These are phyloP conservation scores for Linepithema humile DNA, from an alignment of 1,140 invertebrate species.

Conservation along the genomic window DNA sequence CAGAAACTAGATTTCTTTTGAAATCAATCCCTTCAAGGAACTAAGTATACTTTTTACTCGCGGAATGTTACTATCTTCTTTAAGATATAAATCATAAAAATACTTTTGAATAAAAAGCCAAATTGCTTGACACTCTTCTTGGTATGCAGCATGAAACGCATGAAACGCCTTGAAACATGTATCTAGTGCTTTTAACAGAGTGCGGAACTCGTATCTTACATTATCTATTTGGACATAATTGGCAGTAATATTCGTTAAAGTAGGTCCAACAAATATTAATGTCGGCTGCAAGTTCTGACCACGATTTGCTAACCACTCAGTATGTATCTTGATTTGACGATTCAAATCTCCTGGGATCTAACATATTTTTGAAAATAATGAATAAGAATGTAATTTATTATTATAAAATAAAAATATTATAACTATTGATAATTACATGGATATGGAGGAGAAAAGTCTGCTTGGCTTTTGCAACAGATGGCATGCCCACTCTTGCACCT, in stretches of 20 bases:
- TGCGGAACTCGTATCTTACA: not conserved
- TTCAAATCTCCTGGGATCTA: conserved; percentile 7
- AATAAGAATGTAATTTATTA: not conserved
- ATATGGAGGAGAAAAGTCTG: not conserved
- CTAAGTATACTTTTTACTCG: not conserved
- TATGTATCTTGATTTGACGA: not conserved
- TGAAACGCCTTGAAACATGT: conserved; percentile 10
- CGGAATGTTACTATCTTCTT: not conserved
- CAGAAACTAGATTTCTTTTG: not conserved
- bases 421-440: not conserved
- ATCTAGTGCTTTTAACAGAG: not conserved
- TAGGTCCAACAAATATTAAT: conserved; percentile 1
- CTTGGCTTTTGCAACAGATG: not conserved
- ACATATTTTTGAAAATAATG: conserved; percentile 7
- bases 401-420: not conserved
- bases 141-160: not conserved
- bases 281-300: not conserved
- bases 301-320: not conserved
- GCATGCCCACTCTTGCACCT: not conserved
- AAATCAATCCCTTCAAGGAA: not conserved
- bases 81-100: conserved; percentile 5
- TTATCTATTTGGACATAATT: conserved; percentile 5
- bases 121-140: not conserved
- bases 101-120: not conserved
- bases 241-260: conserved; percentile 7